phyloP scores from a whole-genome alignment of 1,140 invertebrate genomes.

The Phymorhynchus buccinoides region DNA sequence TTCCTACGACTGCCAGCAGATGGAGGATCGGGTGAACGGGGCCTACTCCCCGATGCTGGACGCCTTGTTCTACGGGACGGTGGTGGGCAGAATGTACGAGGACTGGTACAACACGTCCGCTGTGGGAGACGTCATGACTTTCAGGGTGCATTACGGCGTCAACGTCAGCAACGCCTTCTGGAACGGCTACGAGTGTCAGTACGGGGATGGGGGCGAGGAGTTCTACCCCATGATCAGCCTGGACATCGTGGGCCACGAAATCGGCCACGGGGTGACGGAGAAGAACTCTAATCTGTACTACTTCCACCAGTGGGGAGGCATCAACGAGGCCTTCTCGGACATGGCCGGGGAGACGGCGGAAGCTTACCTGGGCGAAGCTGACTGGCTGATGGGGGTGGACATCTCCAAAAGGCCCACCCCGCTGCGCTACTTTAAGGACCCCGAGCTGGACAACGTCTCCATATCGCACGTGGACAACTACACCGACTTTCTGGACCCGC shows the following conservation, averaged over 20 bases:
- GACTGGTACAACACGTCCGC: constrained; percentile 42
- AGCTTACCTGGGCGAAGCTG: constrained; percentile 35
- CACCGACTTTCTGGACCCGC: constrained; percentile 44
- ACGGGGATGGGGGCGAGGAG: constrained; percentile 50
- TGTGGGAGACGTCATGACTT: constrained; percentile 34
- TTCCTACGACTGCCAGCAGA: constrained; percentile 8
- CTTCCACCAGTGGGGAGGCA: constrained; percentile 50
- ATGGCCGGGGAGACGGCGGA: constrained; percentile 56
- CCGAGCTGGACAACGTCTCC: constrained; percentile 48
- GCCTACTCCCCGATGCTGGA: constrained; percentile 53
- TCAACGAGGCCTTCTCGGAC: constrained; percentile 60
- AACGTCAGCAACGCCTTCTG: constrained; percentile 43
- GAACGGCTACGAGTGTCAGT: constrained; percentile 28
- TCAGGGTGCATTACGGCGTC: constrained; percentile 56
- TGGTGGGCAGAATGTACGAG: constrained; percentile 48
- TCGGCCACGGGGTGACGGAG: constrained; percentile 56
- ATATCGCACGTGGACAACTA: constrained; percentile 50
- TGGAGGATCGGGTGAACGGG: constrained; percentile 51
- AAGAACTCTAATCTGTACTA: constrained; percentile 50
- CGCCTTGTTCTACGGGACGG: constrained; percentile 48
- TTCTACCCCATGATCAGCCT: constrained; percentile 47
- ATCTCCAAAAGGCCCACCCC: constrained; percentile 39
- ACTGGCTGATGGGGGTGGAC: constrained; percentile 46
- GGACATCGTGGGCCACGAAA: constrained; percentile 55
- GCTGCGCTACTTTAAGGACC: constrained; percentile 50